Percentiles rank a stretch among this genome's conserved stretches.
Evolutionary conservation across 2,797 vertebrate species (phyloP).

Genomic region (Buphagus erythrorhynchus): DNA sequence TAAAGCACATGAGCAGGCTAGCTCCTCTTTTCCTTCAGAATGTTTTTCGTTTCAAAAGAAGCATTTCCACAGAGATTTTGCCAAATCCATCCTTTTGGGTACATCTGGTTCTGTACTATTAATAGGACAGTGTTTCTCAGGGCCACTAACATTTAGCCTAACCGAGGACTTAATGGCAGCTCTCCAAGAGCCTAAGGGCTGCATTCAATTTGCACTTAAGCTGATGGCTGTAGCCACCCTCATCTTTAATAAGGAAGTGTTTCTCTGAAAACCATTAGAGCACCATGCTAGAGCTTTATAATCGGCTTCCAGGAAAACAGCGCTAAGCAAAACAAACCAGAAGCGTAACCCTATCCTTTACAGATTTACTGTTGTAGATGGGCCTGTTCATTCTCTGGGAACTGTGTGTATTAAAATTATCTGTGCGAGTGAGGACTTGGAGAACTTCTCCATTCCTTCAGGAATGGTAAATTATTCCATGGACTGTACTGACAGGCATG

Average conservation of each 20-base stretch:
- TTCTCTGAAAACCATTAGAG: slow-evolving; percentile 9
- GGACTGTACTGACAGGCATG: background rate
- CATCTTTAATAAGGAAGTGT: slow-evolving; percentile 19
- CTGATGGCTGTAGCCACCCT: slow-evolving; percentile 14
- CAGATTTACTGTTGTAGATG: background rate
- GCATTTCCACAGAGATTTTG: background rate
- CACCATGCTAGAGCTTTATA: background rate
- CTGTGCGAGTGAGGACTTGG: background rate
- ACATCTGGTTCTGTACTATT: slow-evolving; percentile 49
- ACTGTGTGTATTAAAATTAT: background rate
- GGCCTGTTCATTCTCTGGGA: background rate
- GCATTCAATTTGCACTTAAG: slow-evolving; percentile 40
- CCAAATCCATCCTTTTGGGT: slow-evolving; percentile 3
- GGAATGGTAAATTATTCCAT: background rate
- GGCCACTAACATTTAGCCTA: slow-evolving; percentile 28
- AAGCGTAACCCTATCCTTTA: background rate
- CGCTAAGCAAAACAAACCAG: background rate
- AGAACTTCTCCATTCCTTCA: background rate
- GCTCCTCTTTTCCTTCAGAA: background rate
- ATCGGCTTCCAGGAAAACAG: background rate
- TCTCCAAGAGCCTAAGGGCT: slow-evolving; percentile 42
- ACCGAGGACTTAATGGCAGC: slow-evolving; percentile 14
- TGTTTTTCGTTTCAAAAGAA: background rate
- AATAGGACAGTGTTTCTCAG: background rate
- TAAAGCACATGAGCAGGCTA: background rate